phyloP scores from a whole-genome alignment of 1,140 invertebrate genomes.

The Microplitis mediator region DNA sequence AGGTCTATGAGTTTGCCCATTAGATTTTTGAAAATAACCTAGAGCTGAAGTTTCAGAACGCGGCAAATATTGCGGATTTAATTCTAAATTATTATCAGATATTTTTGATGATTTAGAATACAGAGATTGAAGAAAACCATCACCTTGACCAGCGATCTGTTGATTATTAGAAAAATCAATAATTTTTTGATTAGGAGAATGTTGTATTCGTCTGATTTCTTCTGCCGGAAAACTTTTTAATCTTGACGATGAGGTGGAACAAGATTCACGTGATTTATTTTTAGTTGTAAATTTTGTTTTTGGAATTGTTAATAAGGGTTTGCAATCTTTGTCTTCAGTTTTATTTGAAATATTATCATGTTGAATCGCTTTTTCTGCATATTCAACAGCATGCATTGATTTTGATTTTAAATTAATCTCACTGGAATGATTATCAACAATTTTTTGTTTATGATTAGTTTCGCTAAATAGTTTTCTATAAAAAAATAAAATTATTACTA shows the following conservation, averaged over 20 bases:
- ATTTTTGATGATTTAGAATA: neutral
- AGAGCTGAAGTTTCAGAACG: neutral
- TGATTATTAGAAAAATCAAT: neutral
- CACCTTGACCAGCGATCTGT: constrained; percentile 24
- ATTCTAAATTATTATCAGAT: constrained; percentile 6
- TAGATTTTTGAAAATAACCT: neutral
- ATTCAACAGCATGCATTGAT: neutral
- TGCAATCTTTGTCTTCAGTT: neutral
- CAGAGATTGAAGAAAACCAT: constrained; percentile 3
- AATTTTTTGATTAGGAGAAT: constrained; percentile 2
- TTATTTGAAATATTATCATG: neutral
- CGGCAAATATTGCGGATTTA: constrained; percentile 20
- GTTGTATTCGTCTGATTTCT: constrained; percentile 35
- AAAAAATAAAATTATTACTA: neutral
- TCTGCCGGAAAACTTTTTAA: constrained; percentile 46
- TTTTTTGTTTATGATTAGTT: neutral
- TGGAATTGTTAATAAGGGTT: neutral
- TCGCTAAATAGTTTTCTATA: neutral
- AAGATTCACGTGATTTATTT: constrained; percentile 29
- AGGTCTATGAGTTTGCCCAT: constrained; percentile 34
- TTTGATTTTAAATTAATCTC: neutral
- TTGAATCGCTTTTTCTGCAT: neutral
- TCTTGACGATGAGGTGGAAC: constrained; percentile 33
- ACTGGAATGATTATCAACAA: neutral
- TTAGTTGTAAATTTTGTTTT: constrained; percentile 38